Conservation (phyloP, 2,113 vertebrate species). For the Beaufortia kweichowensis region DNA sequence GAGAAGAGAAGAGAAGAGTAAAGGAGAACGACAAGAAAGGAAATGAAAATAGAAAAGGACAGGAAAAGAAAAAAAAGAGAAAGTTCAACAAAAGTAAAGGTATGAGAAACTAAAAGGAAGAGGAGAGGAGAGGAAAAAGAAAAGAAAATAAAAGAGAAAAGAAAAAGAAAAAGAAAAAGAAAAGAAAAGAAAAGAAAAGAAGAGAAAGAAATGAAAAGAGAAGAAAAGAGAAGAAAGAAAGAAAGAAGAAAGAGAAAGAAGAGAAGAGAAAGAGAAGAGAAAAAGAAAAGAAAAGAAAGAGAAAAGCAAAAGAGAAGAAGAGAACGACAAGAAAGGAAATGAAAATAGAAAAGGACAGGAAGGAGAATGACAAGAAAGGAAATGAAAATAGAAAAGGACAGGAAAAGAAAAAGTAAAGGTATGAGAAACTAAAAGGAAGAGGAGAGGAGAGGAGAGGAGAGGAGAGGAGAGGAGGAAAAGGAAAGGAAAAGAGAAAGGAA, state of each 20-base stretch:
- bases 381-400: background rate
- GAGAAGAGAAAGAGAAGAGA: too few species aligned
- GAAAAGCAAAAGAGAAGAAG: too few species aligned
- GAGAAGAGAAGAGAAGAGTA: background rate
- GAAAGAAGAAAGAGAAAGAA: too few species aligned
- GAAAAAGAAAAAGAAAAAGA: background rate
- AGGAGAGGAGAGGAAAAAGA: background rate
- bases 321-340: background rate
- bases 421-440: too few species aligned
- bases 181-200: background rate
- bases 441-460: background rate
- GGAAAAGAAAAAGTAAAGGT: too few species aligned
- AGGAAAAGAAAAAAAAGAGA: background rate
- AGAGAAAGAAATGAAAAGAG: fast-evolving
- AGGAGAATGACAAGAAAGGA: background rate
- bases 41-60: background rate
- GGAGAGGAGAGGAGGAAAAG: background rate
- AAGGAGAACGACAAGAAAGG: background rate
- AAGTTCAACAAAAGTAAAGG: background rate
- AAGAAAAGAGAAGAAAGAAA: too few species aligned
- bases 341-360: too few species aligned
- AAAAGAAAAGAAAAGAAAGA: too few species aligned
- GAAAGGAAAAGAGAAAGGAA: background rate
- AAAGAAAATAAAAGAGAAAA: too few species aligned
- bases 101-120: background rate